Percentiles rank a stretch among this genome's conserved stretches.
Evolutionary conservation across 2,888 invertebrate genomes (phyloP).

Genomic region (Rotaria macrura): DNA sequence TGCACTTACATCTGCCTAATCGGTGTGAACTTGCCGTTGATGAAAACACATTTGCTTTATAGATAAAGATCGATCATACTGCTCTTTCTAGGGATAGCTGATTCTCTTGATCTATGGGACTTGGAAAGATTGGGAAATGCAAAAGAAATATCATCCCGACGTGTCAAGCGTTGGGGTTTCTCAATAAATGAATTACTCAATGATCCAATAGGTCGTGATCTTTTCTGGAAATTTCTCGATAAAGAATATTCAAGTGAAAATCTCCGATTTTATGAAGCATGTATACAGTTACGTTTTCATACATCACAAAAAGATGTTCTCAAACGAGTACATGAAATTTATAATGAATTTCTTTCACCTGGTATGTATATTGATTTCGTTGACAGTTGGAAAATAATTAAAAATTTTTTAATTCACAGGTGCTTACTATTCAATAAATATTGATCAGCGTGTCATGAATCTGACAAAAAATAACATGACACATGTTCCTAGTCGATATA

Average conservation of each 20-base stretch:
- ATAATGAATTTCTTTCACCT: constrained; percentile 71
- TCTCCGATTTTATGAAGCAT: constrained; percentile 62
- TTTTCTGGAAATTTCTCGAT: constrained; percentile 84
- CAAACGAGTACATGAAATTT: constrained; percentile 27
- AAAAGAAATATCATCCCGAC: constrained; percentile 50
- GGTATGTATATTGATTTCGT: constrained; percentile 45
- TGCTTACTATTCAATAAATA: constrained; percentile 89
- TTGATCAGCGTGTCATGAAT: constrained; percentile 81
- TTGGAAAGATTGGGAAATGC: constrained; percentile 67
- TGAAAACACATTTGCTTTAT: no score
- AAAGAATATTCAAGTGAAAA: constrained; percentile 99
- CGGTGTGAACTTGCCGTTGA: no score
- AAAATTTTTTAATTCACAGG: constrained; percentile 43
- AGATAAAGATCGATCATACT: no score
- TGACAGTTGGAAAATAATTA: no score
- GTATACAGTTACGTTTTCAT: constrained; percentile 38
- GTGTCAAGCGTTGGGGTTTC: constrained; percentile 89
- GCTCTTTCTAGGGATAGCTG: constrained; percentile 60
- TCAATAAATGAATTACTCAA: constrained; percentile 81
- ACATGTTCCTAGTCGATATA: constrained; percentile 62
- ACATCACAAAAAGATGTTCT: constrained; percentile 23
- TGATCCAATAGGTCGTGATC: constrained; percentile 84
- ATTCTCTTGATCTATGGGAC: constrained; percentile 92
- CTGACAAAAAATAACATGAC: constrained; percentile 68
- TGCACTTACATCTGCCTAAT: no score